Percentiles rank a stretch among this genome's conserved stretches.
Evolutionary conservation across 2,113 vertebrate genomes (phyloP).

Genomic region (Puma concolor): DNA sequence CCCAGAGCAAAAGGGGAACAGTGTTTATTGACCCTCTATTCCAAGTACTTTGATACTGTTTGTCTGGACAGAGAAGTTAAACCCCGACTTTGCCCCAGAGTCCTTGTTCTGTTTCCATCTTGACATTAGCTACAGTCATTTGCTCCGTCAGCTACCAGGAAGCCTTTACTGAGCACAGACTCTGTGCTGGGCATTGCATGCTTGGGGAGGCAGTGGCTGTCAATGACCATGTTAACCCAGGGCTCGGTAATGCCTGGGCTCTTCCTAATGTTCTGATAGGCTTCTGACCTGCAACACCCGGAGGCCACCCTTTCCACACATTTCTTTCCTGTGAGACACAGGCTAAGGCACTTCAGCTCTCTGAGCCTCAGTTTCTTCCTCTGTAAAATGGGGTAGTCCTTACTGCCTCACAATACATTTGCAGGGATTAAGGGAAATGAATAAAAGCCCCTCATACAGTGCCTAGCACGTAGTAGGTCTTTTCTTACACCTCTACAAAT

Average conservation of each 20-base stretch:
- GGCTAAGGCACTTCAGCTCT: background rate
- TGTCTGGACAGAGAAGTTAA: background rate
- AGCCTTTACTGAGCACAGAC: background rate
- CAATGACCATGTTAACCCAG: background rate
- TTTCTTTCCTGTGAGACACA: background rate
- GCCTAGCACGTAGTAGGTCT: background rate
- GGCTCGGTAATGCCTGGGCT: background rate
- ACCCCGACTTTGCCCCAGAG: background rate
- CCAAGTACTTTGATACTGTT: background rate
- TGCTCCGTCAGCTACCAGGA: background rate
- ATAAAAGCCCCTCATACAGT: background rate
- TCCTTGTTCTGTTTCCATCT: background rate
- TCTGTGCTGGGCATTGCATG: background rate
- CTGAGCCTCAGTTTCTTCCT: slow-evolving; percentile 43
- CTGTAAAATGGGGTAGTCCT: background rate
- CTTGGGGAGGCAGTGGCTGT: background rate
- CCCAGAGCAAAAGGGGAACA: background rate
- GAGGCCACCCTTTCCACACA: background rate
- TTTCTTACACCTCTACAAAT: background rate
- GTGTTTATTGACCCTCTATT: background rate
- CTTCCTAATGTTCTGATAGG: background rate
- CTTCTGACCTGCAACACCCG: background rate
- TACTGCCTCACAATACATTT: background rate
- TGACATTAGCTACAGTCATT: background rate
- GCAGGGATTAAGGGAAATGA: background rate